These are phyloP conservation scores for Gracilinanus agilis DNA, from an alignment of 2,113 vertebrate genomes.

Conservation along the genomic window DNA sequence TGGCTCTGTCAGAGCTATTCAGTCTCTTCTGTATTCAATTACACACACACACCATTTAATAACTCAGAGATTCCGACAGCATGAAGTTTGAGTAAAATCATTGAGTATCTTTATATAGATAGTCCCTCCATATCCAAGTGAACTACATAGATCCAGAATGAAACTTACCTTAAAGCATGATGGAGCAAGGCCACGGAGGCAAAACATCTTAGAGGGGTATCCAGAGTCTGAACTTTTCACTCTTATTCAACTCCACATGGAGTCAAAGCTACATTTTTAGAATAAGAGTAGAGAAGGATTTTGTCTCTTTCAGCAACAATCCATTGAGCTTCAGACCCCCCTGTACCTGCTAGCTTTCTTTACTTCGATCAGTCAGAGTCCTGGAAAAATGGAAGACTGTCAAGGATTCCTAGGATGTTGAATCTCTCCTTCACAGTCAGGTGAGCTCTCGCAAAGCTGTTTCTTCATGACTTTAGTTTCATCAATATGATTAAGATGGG, in stretches of 20 bases:
- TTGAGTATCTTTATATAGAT: background rate
- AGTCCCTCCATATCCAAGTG: background rate
- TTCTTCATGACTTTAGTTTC: constrained; percentile 2
- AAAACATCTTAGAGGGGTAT: background rate
- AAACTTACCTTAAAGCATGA: background rate
- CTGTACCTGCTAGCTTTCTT: background rate
- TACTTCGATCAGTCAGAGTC: background rate
- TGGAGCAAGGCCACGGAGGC: background rate
- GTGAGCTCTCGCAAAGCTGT: background rate
- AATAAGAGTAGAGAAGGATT: too few species aligned
- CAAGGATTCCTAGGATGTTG: background rate
- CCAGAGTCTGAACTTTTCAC: background rate
- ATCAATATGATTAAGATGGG: background rate
- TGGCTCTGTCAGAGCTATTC: background rate
- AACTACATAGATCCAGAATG: background rate
- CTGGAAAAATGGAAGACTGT: background rate
- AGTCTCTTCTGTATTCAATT: background rate
- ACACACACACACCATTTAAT: background rate
- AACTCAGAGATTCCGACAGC: background rate
- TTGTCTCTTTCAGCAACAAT: too few species aligned
- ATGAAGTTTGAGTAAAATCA: constrained; percentile 4
- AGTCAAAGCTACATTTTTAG: too few species aligned
- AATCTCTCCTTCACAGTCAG: constrained; percentile 3
- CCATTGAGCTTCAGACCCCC: too few species aligned
- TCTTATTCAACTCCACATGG: too few species aligned